Base-by-base conservation (phyloP, 1,140 invertebrate genomes). In the Ostrea denselamellosa region DNA sequence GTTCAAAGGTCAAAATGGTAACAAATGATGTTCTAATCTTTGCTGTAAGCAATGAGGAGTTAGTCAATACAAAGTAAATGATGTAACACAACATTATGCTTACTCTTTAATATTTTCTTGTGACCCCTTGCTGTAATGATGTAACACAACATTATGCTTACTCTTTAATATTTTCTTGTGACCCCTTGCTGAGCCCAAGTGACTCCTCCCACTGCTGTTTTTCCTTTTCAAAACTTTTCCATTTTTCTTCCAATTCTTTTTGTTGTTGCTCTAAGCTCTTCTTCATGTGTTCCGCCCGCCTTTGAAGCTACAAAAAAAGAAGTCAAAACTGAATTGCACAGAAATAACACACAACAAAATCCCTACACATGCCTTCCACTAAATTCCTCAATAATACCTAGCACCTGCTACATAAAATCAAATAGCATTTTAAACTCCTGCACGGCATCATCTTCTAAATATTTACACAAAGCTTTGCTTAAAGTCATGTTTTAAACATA, bases 201-300 rank as follows among this genome's bases (percentile, higher is more conserved):
- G 92, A 90, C 14, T 97, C 97, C 95, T 99, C 98, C 98, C 98
- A 99, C 53, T 96, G 95, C 89, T 96, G 95, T 92, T 97, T 98
- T 93, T 99, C 98, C n/a, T 96, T 95, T 91, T 98, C 97, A 92
- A 98, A 98, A 25, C 96, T 96, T 90, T 97, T 96, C 93, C 97
- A 96, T 90, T 98, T 97, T 90, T 99, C 98, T 90, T 99, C 98
- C 90, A 99, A 94, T 94, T 99, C 98, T 84, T 97, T 97, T 88
- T 97, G 96, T 95, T 99, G 98, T 91, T 97, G 96, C 77, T 95
- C 94, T 85, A 95, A 90, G 71, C 91, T 93, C 89, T 94, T 95
- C 91, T 94, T 94, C 94, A 95, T 95, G 83, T 95, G 94, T 86
- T 95, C 94, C 53, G 94, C 91, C 52, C 94, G 86, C 86, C 96